Base-by-base conservation (phyloP, 2,888 invertebrate genomes). In the Cataglyphis albicans region DNA sequence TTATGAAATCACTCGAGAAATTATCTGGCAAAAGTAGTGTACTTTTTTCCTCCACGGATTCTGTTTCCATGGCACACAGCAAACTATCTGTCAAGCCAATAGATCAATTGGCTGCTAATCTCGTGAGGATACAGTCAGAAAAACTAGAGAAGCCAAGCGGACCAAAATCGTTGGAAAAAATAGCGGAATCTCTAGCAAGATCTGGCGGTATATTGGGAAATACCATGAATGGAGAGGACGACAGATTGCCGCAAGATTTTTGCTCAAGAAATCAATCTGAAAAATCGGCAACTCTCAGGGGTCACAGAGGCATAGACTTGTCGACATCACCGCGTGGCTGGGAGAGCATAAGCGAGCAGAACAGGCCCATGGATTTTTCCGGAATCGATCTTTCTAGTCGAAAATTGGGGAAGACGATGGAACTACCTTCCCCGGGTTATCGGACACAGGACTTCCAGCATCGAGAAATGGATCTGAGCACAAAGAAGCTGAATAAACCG, bases 351-450 rank as follows among this genome's bases (percentile, higher is more conserved):
- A 91, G 87, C 38, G 93, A 93, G n/a, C 91, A 88, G 63, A 87
- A 83, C 7, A 90, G 90, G 65, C 93, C 94, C 0, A 90, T 94
- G 57, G 94, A 94, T 85, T 94, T 93, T 65, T 94, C 94, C 7
- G 90, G 94, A 9, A 93, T 94, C 41, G 94, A 94, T 90, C 86
- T 94, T 57, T 94, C 94, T 81, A 94, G 93, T 92, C 93, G 93
- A 38, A 94, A 94, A 84, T 67, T 83, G 70, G 87, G 87, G 9
- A 92, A 91, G 80, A 70, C 86, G n/a, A 55, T 88, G 25, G 92
- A 92, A n/a, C 15, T 91, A n/a, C 87, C 89, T 35, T 85, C 90
- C 35, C 73, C 83, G 0, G 89, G 88, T 1, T 92, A 91, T 32
- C 86, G 92, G 25, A 68, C 91, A 1, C 94, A 93, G 44, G 94